Conservation (phyloP, 2,113 vertebrate genomes). For the Rhinogobius similis region DNA sequence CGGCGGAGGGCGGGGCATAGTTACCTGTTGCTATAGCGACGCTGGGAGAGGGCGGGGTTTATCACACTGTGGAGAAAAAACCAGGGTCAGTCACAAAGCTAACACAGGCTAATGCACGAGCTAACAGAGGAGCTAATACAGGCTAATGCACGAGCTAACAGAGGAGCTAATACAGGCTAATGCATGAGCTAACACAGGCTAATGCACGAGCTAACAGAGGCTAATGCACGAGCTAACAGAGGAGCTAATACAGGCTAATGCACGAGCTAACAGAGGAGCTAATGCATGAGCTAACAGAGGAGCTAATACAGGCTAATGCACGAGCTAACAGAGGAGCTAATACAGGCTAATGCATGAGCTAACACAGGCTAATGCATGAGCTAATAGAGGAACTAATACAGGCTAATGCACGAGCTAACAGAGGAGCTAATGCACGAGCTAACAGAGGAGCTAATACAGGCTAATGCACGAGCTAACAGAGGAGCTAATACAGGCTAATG, state of each 20-base stretch:
- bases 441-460: no score
- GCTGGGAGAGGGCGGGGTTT: conserved; percentile 1
- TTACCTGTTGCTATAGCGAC: conserved; percentile 4
- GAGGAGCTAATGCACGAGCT: no score
- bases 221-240: no score
- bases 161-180: neutral
- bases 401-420: no score
- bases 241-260: no score
- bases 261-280: neutral
- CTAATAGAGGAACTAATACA: no score
- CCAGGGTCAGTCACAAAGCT: conserved; percentile 3
- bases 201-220: no score
- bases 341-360: no score
- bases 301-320: neutral
- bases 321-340: neutral
- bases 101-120: neutral
- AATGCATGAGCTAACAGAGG: neutral
- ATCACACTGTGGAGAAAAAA: conserved; percentile 4
- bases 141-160: neutral
- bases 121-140: neutral
- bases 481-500: no score
- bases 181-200: no score
- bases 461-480: no score
- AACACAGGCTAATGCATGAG: no score
- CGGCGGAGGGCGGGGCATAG: conserved; percentile 4